Conservation (phyloP, 2,888 invertebrate genomes). For the Pachymerium ferrugineum region DNA sequence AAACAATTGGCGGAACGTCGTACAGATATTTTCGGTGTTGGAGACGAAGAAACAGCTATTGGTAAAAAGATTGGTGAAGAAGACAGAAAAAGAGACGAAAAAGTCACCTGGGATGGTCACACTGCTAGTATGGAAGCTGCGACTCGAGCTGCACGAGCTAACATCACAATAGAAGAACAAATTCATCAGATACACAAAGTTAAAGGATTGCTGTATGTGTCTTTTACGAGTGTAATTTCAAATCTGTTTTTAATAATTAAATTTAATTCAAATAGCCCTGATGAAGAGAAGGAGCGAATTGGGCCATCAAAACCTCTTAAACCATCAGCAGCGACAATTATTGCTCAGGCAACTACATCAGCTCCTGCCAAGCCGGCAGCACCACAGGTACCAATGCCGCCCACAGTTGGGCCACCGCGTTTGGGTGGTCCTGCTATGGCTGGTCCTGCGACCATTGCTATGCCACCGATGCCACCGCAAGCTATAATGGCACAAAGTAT, state of each 20-base stretch:
- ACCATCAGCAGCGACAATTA: conserved; percentile 48
- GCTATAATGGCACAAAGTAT: conserved; percentile 46
- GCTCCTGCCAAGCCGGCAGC: conserved; percentile 40
- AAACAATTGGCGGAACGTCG: conserved; percentile 95
- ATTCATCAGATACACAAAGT: conserved; percentile 96
- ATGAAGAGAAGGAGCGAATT: conserved; percentile 95
- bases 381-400: conserved; percentile 37
- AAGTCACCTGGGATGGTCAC: conserved; percentile 97
- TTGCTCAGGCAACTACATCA: conserved; percentile 36
- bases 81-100: conserved; percentile 74
- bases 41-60: conserved; percentile 97
- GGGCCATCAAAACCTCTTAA: conserved; percentile 59
- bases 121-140: conserved; percentile 95
- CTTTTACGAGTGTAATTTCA: background rate
- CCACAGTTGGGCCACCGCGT: conserved; percentile 37
- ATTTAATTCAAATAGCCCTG: conserved; percentile 54
- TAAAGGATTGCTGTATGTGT: conserved; percentile 67
- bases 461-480: conserved; percentile 45
- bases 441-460: conserved; percentile 36
- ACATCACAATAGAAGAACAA: conserved; percentile 92
- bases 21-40: conserved; percentile 99
- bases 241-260: background rate
- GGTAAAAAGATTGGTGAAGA: conserved; percentile 96
- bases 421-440: conserved; percentile 37
- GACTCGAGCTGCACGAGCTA: conserved; percentile 85